Conservation (phyloP, 2,797 vertebrate species). For the Saxicola maurus region DNA sequence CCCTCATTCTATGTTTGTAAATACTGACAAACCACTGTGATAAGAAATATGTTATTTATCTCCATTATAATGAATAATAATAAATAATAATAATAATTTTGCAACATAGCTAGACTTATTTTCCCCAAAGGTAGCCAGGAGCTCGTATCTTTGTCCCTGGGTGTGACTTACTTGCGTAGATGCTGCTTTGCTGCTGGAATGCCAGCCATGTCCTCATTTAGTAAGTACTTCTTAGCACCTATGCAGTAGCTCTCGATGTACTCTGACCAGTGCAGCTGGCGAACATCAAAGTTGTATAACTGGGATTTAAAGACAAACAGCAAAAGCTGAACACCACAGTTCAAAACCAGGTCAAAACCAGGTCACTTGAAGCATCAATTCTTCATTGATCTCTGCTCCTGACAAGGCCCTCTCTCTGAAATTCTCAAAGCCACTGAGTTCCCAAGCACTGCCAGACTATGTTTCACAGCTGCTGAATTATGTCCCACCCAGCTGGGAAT, state of each 20-base stretch:
- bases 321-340: not conserved
- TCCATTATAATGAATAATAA: not conserved
- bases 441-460: not conserved
- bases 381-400: not conserved
- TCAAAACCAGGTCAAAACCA: not conserved
- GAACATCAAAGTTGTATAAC: slow-evolving; percentile 94
- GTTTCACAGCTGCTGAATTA: not conserved
- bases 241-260: slow-evolving; percentile 94
- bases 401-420: not conserved
- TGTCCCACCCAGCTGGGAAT: not conserved
- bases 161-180: slow-evolving; percentile 83
- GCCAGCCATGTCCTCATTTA: slow-evolving; percentile 95
- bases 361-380: not conserved
- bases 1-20: not conserved
- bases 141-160: not conserved
- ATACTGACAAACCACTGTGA: not conserved
- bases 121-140: not conserved
- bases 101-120: not conserved
- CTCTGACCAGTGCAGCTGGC: slow-evolving; percentile 92
- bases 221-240: slow-evolving; percentile 91
- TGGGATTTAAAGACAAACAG: slow-evolving; percentile 61
- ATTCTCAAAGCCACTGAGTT: not conserved
- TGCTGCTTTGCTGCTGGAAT: slow-evolving; percentile 90
- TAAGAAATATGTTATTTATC: not conserved
- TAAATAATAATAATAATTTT: not conserved